Evolutionary conservation across 2,888 invertebrate species (phyloP), one percentile per base, ranked within the genome.

Genomic region (Tenthredo mesomela): DNA sequence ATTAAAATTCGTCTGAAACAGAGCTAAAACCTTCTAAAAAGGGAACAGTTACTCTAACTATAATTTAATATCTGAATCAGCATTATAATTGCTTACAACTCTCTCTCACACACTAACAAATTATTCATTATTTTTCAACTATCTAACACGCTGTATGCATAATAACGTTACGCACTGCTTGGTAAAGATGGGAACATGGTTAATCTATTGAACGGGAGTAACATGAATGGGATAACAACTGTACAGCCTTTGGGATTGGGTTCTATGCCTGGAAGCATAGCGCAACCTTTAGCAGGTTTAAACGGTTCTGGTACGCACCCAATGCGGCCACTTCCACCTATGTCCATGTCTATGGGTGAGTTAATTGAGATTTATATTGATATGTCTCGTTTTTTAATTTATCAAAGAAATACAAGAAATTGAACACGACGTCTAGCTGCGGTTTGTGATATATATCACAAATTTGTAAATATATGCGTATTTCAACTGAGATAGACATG

Each of bases 261-360:
- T 33, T 85, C 86, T 58, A 82, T 89, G 83, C 84, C 90, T 1
- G 77, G 65, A 65, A 47, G 37, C 67, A 33, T 82, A 18, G 40
- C 90, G 15, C 88, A 88, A 71, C 88, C 89, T 37, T 84, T 90
- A 5, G 87, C 90, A 84, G 89, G 87, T 61, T 89, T 87, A 61
- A 43, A 25, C 87, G 40, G 89, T 88, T 58, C 86, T 87, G 71
- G 86, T 89, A 40, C 83, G 61, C 91, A 89, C 82, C 87, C 87
- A n/a, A 86, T 89, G 77, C 89, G 89, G 85, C 90, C 91, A n/a
- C 86, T 89, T 70, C 89, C 91, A 65, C 90, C 90, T 18, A 89
- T 91, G 89, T 89, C 91, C 82, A 88, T 90, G 84, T 89, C 91
- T 29, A 84, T 87, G 54, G 71, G 89, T 89, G 85, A 88, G 86